Base-by-base conservation (phyloP, 35 echinoderm and acorn worm genomes). In the Eucidaris tribuloides region DNA sequence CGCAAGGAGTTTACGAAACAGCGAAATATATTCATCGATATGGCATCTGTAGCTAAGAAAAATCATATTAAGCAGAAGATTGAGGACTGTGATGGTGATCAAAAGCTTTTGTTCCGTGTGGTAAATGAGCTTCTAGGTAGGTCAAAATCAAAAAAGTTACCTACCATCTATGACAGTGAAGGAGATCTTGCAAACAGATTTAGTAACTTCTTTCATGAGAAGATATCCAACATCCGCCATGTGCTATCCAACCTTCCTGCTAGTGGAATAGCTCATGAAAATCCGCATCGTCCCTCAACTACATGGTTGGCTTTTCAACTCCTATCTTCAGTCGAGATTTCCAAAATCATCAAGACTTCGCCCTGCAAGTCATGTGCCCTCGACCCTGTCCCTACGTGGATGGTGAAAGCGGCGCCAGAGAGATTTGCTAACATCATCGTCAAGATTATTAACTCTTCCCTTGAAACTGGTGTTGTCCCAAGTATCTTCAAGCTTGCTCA, bases 351-450 rank as follows among this genome's bases (percentile, higher is more conserved):
- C 18, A 9, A 44, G 1, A 83, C 17, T 15, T 66, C 61, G 2
- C 24, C 68, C 3, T 39, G 22, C 1, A 86, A 86, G 42, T 86
- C 71, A 33, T 86, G 84, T 40, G 22, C 54, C 15, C 45, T 76
- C 30, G 83, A 85, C 37, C 62, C 83, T 42, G 29, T 76, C 14
- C 65, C 83, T 35, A 85, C 83, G 23, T 85, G 43, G 66, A 40
- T 85, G 15, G 24, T 85, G 42, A 84, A 84, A 35, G 17, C 45
- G 42, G 68, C 61, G 45, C 40, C 32, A 45, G 82, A 84, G 17
- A 27, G 11, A 39, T 36, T 84, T 84, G 15, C 42, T 13, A 40
- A 36, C 7, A 22, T 34, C 5, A 84, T 84, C 62, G 54, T 64
- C 14, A 11, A 14, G 24, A 85, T 85, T 34, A 35, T 85, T 18